Base-by-base conservation (phyloP, 2,888 invertebrate species). In the Microplitis deprimator region DNA sequence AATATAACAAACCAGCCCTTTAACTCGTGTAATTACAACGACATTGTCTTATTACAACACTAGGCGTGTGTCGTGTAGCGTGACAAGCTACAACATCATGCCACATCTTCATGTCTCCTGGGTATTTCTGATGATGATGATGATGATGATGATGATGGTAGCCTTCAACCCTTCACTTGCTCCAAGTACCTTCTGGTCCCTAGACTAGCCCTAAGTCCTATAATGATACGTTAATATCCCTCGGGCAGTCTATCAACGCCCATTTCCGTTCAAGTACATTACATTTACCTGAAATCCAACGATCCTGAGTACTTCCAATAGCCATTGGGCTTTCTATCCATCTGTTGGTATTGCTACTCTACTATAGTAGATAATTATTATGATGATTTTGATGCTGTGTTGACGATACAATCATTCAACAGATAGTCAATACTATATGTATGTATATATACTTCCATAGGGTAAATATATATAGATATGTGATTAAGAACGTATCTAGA, bases 191-290 rank as follows among this genome's bases (percentile, higher is more conserved):
- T 50, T 50, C 8, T 67, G 68, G 71, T 74, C 39, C 41, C 17
- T 29, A 29, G 29, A n/a, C 62, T 16, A n/a, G 69, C 73, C 41
- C 73, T 50, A 59, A 71, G 68, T 38, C 68, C 73, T 76, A 82
- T 86, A 87, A 87, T 84, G 86, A 85, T 82, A 84, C 84, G 84
- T 83, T 87, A 86, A 87, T 87, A 87, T 85, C 85, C 85, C 84
- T 80, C 77, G 77, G 85, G 85, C 85, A 81, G 82, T 85, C 84
- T 81, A 85, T 86, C 85, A 84, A 80, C 83, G 80, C 79, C 78
- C 75, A 74, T 73, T 72, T 77, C 62, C 68, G 77, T n/a, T 60
- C 62, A 62, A 61, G 38, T 68, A 70, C 71, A 76, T 70, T 68
- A 68, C 64, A 59, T 68, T 75, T 75, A 73, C 70, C 69, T 73